Evolutionary conservation across 2,113 vertebrate genomes (phyloP).

Genomic region (Willisornis vidua): DNA sequence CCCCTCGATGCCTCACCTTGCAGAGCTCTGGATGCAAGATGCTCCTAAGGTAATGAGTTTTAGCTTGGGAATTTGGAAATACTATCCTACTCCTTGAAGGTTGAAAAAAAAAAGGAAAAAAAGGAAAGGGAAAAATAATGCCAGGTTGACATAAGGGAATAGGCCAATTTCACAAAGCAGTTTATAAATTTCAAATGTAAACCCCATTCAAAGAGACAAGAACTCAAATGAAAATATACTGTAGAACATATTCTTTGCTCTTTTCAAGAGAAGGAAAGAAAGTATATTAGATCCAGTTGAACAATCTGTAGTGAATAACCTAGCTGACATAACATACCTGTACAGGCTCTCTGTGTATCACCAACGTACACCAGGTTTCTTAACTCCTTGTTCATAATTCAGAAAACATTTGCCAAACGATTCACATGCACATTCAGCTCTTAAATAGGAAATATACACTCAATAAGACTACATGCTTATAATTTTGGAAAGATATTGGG

Average conservation of each 20-base stretch:
- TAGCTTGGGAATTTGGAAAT: neutral
- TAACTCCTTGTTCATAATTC: neutral
- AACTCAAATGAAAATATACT: neutral
- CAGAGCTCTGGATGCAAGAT: neutral
- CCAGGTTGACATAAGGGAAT: neutral
- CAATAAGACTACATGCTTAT: neutral
- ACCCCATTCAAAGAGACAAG: neutral
- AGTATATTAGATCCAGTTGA: neutral
- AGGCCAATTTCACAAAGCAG: neutral
- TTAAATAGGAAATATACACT: neutral
- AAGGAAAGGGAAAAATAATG: neutral
- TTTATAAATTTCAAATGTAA: neutral
- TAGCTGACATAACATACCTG: neutral
- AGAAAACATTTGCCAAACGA: neutral
- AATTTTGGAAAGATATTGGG: neutral
- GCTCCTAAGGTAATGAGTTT: neutral
- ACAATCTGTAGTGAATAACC: neutral
- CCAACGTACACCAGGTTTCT: neutral
- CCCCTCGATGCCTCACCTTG: neutral
- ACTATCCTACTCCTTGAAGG: neutral
- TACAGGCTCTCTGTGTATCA: neutral
- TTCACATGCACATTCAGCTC: neutral
- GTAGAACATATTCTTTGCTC: neutral
- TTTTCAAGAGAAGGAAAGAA: neutral
- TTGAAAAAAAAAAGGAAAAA: fast-evolving